phyloP scores from a whole-genome alignment of 1,140 invertebrate genomes.

The Heliconius eleuchia region DNA sequence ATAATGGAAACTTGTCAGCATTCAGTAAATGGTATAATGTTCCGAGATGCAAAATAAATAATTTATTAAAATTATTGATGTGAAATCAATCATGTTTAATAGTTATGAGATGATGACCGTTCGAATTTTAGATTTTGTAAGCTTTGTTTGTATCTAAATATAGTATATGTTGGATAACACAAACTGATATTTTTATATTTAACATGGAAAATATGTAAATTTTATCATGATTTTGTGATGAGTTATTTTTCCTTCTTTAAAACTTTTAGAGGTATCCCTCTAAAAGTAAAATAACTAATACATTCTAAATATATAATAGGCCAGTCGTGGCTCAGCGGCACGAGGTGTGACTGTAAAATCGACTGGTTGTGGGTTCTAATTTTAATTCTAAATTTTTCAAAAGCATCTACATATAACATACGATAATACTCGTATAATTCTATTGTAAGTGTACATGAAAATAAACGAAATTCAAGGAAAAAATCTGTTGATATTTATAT shows the following conservation, averaged over 20 bases:
- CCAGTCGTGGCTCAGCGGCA: no score
- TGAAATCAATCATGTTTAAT: background rate
- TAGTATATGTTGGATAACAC: no score
- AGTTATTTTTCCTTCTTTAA: no score
- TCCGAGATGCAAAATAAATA: background rate
- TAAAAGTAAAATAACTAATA: no score
- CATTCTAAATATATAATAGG: background rate
- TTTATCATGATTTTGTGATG: background rate
- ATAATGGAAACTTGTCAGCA: constrained; percentile 20
- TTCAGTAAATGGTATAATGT: constrained; percentile 17
- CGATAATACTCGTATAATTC: no score
- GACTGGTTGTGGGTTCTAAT: no score
- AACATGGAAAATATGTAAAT: background rate
- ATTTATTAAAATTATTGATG: background rate
- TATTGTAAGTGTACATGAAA: no score
- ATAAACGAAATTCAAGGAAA: no score
- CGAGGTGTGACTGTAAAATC: no score
- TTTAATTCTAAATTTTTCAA: background rate
- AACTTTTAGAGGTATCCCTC: no score
- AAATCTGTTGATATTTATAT: no score
- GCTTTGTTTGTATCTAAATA: background rate
- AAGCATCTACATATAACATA: background rate
- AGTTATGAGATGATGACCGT: background rate
- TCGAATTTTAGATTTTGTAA: background rate
- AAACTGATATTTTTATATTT: no score